Conservation (phyloP, 2,888 invertebrate species). For the Metopia argyrocephala region DNA sequence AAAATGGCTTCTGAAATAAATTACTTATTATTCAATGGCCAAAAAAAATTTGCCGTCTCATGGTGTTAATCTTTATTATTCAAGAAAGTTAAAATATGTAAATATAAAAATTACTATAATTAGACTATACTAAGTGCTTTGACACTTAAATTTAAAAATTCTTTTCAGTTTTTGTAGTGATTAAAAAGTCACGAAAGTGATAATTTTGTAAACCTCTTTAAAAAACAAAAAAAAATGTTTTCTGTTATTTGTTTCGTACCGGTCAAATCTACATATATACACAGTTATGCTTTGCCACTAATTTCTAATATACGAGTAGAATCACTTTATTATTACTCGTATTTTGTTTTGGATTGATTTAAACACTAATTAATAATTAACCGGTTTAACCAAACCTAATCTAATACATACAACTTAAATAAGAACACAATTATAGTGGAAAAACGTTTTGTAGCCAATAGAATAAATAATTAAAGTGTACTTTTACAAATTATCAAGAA, state of each 20-base stretch:
- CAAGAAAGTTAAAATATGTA: no score
- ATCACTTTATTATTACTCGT: background rate
- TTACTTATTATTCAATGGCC: constrained; percentile 1
- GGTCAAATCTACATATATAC: no score
- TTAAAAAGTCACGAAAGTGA: no score
- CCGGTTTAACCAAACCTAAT: background rate
- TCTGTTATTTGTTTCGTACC: no score
- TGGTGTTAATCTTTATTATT: no score
- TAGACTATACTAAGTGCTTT: no score
- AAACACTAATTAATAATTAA: background rate
- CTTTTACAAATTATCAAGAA: background rate
- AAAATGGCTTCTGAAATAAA: background rate
- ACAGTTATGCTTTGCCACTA: background rate
- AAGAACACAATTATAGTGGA: constrained; percentile 3
- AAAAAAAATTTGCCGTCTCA: background rate
- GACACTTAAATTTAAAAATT: no score
- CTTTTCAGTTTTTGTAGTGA: no score
- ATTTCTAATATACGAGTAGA: background rate
- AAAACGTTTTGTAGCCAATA: background rate
- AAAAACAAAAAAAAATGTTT: no score
- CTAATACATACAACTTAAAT: background rate
- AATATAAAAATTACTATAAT: no score
- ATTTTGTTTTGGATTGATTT: background rate
- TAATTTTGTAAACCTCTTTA: no score
- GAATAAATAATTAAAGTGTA: background rate